A percentile compares a stretch with the other conserved stretches of the same genome.
phyloP scores from a whole-genome alignment of 2,888 invertebrate species.

The Cataglyphis rosenhaueri region DNA sequence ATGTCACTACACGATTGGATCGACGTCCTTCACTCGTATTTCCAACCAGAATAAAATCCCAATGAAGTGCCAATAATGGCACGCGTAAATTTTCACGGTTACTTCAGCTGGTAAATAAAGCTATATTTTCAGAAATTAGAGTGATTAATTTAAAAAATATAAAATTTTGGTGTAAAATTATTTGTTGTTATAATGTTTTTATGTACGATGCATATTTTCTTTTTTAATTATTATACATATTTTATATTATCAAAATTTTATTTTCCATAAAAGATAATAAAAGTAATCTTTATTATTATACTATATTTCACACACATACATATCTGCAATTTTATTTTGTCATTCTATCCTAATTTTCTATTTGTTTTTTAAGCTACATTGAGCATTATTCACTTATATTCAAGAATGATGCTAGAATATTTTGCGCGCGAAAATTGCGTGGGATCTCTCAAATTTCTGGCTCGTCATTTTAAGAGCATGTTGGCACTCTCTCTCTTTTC shows the following conservation, averaged over 20 bases:
- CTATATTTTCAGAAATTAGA: not conserved
- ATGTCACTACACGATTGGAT: slow-evolving; percentile 43
- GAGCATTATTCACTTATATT: not conserved
- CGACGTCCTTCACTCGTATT: slow-evolving; percentile 42
- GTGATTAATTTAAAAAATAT: not conserved
- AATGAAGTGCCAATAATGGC: slow-evolving; percentile 34
- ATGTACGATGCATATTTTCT: not conserved
- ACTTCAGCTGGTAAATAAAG: slow-evolving; percentile 5
- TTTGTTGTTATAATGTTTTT: not conserved
- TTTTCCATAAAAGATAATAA: too few relatives aligned
- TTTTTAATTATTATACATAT: not conserved
- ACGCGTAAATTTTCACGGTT: slow-evolving; percentile 29
- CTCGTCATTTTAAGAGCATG: slow-evolving; percentile 1
- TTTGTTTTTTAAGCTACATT: not conserved
- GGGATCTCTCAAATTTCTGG: slow-evolving; percentile 11
- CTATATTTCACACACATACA: not conserved
- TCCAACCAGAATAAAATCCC: slow-evolving; percentile 44
- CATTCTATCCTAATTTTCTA: not conserved
- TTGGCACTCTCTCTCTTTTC: not conserved
- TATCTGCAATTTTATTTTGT: not conserved
- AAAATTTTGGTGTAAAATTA: not conserved
- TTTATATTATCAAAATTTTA: slow-evolving; percentile 5
- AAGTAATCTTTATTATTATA: not conserved
- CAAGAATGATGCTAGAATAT: slow-evolving; percentile 15
- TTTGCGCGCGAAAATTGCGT: not conserved